These are phyloP conservation scores for Dromiciops gliroides DNA, from an alignment of 2,113 vertebrate species.

Conservation along the genomic window DNA sequence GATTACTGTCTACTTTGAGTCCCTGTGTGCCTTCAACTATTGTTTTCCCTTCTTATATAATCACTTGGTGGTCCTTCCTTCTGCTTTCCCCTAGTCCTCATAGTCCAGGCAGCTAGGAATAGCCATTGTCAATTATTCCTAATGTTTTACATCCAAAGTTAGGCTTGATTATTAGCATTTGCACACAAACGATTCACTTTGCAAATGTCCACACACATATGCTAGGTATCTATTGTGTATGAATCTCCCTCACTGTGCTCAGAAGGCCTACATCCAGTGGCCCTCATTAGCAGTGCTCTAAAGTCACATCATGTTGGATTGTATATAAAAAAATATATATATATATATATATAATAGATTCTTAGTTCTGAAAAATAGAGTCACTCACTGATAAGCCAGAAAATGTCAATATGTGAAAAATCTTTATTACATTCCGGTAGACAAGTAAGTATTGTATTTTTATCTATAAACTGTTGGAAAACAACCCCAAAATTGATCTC, in stretches of 20 bases:
- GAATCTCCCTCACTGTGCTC: slow-evolving; percentile 53
- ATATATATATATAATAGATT: no score
- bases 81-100: slow-evolving; percentile 60
- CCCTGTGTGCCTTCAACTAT: slow-evolving; percentile 40
- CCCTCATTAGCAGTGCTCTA: slow-evolving; percentile 58
- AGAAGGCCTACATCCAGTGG: slow-evolving; percentile 26
- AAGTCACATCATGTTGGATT: slow-evolving; percentile 55
- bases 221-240: slow-evolving; percentile 42
- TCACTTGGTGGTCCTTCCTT: slow-evolving; percentile 48
- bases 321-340: no score
- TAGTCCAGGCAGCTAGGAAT: slow-evolving; percentile 54
- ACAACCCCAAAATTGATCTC: slow-evolving; percentile 41
- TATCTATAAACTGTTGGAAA: slow-evolving; percentile 61
- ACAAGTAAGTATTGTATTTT: slow-evolving; percentile 60
- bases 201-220: slow-evolving; percentile 10
- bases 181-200: slow-evolving; percentile 51
- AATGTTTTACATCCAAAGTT: slow-evolving; percentile 56
- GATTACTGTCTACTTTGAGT: slow-evolving; percentile 52
- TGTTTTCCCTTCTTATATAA: slow-evolving; percentile 61
- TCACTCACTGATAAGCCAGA: slow-evolving; percentile 50
- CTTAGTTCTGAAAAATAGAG: slow-evolving; percentile 55
- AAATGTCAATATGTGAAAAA: slow-evolving; percentile 62
- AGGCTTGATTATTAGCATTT: slow-evolving; percentile 49
- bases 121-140: slow-evolving; percentile 54
- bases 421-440: slow-evolving; percentile 59